Percentiles rank a stretch among this genome's conserved stretches.
phyloP scores from a whole-genome alignment of 2,797 vertebrate genomes.

The Threskiornis aethiopicus region DNA sequence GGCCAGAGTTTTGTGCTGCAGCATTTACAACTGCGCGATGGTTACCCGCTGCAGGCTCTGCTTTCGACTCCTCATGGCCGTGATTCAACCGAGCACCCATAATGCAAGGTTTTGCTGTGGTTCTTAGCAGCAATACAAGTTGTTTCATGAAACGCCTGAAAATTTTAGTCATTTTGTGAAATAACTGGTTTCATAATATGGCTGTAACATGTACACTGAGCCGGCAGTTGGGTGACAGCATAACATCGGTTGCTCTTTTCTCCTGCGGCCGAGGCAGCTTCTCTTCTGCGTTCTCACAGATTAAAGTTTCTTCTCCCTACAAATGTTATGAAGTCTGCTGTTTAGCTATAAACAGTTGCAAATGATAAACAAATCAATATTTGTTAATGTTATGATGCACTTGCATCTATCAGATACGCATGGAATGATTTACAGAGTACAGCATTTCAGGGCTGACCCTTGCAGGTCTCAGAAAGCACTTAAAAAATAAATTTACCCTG shows the following conservation, averaged over 20 bases:
- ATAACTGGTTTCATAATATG: slow-evolving; percentile 17
- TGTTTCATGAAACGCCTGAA: not conserved
- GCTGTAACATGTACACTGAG: not conserved
- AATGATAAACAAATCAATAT: slow-evolving; percentile 83
- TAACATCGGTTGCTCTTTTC: not conserved
- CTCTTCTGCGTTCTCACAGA: not conserved
- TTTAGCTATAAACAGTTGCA: slow-evolving; percentile 70
- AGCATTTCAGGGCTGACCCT: slow-evolving; percentile 83
- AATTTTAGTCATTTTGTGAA: slow-evolving; percentile 45
- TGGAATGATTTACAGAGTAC: slow-evolving; percentile 82
- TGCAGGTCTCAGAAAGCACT: slow-evolving; percentile 84
- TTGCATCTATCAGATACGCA: slow-evolving; percentile 76
- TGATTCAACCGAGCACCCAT: not conserved
- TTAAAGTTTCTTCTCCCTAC: slow-evolving; percentile 30
- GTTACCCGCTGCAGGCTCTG: not conserved
- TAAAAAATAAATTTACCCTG: slow-evolving; percentile 89
- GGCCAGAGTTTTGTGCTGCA: rapidly evolving
- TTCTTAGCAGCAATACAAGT: not conserved
- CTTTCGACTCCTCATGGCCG: not conserved
- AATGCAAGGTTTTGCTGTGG: not conserved
- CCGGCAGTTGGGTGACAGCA: not conserved
- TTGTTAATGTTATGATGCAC: slow-evolving; percentile 78
- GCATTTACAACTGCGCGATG: rapidly evolving
- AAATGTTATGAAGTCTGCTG: slow-evolving; percentile 15
- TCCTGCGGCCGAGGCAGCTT: not conserved